These are phyloP conservation scores for Tetranychus urticae DNA, from an alignment of 1,140 invertebrate genomes.

Conservation along the genomic window DNA sequence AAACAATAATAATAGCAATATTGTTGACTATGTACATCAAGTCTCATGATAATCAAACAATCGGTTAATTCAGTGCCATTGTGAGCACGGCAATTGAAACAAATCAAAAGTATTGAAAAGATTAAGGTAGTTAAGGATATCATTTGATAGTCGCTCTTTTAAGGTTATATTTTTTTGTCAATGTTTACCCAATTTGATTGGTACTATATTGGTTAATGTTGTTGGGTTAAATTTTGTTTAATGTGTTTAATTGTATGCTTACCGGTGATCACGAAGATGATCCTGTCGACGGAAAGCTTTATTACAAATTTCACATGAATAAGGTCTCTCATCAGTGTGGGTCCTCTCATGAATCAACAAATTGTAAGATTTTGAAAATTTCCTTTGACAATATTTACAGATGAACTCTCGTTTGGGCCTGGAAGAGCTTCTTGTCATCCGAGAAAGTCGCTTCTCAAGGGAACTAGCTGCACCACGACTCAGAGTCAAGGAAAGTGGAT, in stretches of 20 bases:
- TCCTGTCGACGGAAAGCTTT: conserved; percentile 95
- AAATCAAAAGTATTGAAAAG: too few species aligned
- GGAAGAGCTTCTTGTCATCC: conserved; percentile 1
- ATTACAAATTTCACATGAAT: conserved; percentile 90
- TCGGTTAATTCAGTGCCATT: too few species aligned
- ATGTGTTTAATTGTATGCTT: conserved; percentile 13
- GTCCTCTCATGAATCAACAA: conserved; percentile 89
- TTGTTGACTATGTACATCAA: too few species aligned
- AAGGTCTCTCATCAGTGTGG: conserved; percentile 92
- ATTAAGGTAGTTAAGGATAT: too few species aligned
- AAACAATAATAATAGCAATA: too few species aligned
- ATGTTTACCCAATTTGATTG: too few species aligned
- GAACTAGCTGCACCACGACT: not conserved
- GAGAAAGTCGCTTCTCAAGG: conserved; percentile 8
- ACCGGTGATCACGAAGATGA: conserved; percentile 85
- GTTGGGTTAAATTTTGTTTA: too few species aligned
- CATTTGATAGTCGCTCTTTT: too few species aligned
- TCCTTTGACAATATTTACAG: conserved; percentile 85
- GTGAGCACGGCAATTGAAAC: too few species aligned
- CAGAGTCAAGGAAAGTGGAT: not conserved
- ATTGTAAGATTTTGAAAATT: conserved; percentile 96
- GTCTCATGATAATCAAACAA: too few species aligned
- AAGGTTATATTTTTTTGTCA: too few species aligned
- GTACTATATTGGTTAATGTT: too few species aligned
- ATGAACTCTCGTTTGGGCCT: conserved; percentile 92